Evolutionary conservation across 2,888 invertebrate species (phyloP).

Genomic region (Ophion ellenae): DNA sequence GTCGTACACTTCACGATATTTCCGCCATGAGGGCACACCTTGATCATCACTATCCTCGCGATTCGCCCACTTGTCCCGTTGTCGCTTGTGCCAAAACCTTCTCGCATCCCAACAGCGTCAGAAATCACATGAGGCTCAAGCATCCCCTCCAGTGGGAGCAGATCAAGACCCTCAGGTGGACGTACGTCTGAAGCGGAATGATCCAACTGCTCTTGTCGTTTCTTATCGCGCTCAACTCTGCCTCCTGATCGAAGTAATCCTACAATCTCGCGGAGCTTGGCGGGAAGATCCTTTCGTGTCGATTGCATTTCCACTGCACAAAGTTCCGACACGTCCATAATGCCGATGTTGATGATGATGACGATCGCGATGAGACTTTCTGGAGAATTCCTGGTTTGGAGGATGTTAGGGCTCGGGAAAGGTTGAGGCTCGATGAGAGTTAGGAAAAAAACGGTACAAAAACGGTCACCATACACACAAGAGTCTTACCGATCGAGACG

Average conservation of each 20-base stretch:
- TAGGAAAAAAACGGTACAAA: not conserved
- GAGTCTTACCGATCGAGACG: constrained; percentile 11
- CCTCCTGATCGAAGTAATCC: not conserved
- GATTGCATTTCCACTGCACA: not conserved
- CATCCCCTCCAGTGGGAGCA: constrained; percentile 92
- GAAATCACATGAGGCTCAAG: constrained; percentile 94
- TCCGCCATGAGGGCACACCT: constrained; percentile 90
- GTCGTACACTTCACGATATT: constrained; percentile 87
- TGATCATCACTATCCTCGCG: constrained; percentile 93
- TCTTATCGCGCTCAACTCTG: not conserved
- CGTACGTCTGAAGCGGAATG: constrained; percentile 85
- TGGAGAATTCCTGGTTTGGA: not conserved
- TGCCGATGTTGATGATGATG: not conserved
- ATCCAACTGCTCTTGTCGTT: constrained; percentile 1
- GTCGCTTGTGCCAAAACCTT: constrained; percentile 90
- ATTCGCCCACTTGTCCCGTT: constrained; percentile 93
- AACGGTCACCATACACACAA: not conserved
- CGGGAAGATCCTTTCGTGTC: not conserved
- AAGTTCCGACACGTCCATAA: not conserved
- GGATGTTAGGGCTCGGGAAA: not conserved
- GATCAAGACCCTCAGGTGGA: constrained; percentile 92
- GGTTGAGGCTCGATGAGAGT: not conserved
- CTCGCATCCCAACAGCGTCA: constrained; percentile 93
- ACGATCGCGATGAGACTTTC: not conserved
- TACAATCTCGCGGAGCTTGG: not conserved